phyloP scores from a whole-genome alignment of 2,888 invertebrate species.

The Clusia tigrina region DNA sequence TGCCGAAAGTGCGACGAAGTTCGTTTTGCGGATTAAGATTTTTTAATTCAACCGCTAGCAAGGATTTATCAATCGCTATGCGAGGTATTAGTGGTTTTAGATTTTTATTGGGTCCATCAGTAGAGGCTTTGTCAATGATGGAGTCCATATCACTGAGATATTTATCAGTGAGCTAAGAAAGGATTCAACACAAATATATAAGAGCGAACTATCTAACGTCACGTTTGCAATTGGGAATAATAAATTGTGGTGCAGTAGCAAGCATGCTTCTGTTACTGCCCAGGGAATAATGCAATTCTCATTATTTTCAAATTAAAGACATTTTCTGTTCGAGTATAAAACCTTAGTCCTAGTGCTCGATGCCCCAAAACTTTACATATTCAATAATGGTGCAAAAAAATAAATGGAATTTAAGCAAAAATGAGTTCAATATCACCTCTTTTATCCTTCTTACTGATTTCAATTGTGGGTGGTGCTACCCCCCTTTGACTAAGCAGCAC shows the following conservation, averaged over 20 bases:
- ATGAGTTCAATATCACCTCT: too few relatives aligned
- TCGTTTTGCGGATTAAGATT: conserved; percentile 83
- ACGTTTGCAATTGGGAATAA: too few relatives aligned
- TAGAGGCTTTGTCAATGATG: conserved; percentile 55
- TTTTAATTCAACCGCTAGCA: conserved; percentile 73
- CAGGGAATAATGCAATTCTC: neutral
- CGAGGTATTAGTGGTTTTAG: conserved; percentile 38
- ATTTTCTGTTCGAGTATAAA: neutral
- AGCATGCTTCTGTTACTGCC: too few relatives aligned
- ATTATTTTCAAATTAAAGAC: neutral
- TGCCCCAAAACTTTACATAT: too few relatives aligned
- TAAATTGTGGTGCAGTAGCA: too few relatives aligned
- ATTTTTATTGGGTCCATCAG: conserved; percentile 46
- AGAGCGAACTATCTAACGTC: too few relatives aligned
- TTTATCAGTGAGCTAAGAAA: conserved; percentile 52
- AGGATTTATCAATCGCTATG: conserved; percentile 72
- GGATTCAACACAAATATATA: neutral
- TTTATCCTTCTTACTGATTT: too few relatives aligned
- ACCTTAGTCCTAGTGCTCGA: too few relatives aligned
- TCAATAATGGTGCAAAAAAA: too few relatives aligned
- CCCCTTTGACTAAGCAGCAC: too few relatives aligned
- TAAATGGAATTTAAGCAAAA: too few relatives aligned
- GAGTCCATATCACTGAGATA: conserved; percentile 58
- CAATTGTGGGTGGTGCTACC: too few relatives aligned
- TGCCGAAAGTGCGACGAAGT: conserved; percentile 82